Evolutionary conservation across 2,797 vertebrate genomes (phyloP), one percentile per base, ranked within the genome.

Genomic region (Myripristis murdjan): DNA sequence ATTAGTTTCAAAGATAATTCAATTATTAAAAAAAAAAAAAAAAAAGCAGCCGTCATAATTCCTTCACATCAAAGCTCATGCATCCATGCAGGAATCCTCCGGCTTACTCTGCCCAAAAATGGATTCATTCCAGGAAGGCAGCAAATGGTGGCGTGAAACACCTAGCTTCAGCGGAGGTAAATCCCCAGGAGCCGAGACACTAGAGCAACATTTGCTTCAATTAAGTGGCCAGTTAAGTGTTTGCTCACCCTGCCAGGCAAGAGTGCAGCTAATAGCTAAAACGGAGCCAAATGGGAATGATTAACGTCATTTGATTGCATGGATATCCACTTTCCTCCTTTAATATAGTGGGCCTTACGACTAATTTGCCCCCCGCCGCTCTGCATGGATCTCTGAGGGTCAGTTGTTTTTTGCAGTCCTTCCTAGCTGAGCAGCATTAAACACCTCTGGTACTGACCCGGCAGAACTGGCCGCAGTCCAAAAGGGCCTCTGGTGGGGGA

Each of bases 401-500:
- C 23, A 37, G 23, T 18, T 23, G 18, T 7, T 24, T 28, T 58
- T 75, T 48, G 58, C 12, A 48, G 28, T 22, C 23, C 35, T 47
- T 35, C 46, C 11, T 57, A 60, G 55, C 59, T 28, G n/a, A 54
- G 59, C 52, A 43, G 54, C 49, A 46, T 63, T 55, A 52, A 76
- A 60, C 57, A 64, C 60, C 37, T 73, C 62, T 43, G 63, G 23
- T 87, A 95, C 95, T 87, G 88, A 98, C 98, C 98, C 95, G 97
- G 97, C 64, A 98, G 91, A 52, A 95, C 89, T 1, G 96, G 97
- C 83, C 94, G 94, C 78, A 99, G 92, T 90, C 97, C 97, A 55
- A 97, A 97, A 1, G 97, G 96, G 77, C 95, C 96, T 85, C 95
- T 96, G 62, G 93, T 97, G 0, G 97, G 97, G 49, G 97, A 97